Base-by-base conservation (phyloP, 1,140 invertebrate genomes). In the Maconellicoccus hirsutus region DNA sequence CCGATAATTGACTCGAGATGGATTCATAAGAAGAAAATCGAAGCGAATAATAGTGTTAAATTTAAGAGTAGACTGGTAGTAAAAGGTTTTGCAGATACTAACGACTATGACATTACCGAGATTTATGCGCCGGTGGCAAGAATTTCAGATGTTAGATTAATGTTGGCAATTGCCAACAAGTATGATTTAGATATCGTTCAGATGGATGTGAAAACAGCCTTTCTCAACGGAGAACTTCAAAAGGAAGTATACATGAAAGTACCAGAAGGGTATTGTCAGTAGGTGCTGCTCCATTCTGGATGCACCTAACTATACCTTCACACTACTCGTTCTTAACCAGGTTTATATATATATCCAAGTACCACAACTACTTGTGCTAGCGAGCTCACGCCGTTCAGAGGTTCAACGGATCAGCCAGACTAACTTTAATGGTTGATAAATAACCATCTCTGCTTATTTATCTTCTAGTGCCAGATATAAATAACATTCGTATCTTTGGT, bases 41-140 rank as follows among this genome's bases (percentile, higher is more conserved):
- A 70, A 8, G 1, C 29, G 6, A n/a, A 70, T 23, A 38, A 38
- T 1, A 22, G 21, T 10, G 3, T 22, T 4, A 74, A 63, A 39
- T 73, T 66, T 29, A 74, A 75, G 59, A 74, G 74, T 8, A 70
- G 73, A 63, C 25, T 76, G 70, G 75, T 76, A 12, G 42, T 16
- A 8, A 3, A 8, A 19, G 42, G 42, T 52, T 52, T 8, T 52
- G 10, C n/a, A 8, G 42, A 52, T 19, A 52, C 6, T 8, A 52
- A 52, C 16, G n/a, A 52, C 2, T 52, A 52, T 52, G 42, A 52
- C n/a, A 3, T 14, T 3, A 52, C 42, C n/a, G 42, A 52, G 16
- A 19, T 16, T 52, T 52, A 52, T 19, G 4, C 42, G 3, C 42
- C 42, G 3, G 42, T 52, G 2, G 4, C 42, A 16, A 4, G 42